Evolutionary conservation across 1,140 invertebrate species (phyloP).

Genomic region (Sipha flava): DNA sequence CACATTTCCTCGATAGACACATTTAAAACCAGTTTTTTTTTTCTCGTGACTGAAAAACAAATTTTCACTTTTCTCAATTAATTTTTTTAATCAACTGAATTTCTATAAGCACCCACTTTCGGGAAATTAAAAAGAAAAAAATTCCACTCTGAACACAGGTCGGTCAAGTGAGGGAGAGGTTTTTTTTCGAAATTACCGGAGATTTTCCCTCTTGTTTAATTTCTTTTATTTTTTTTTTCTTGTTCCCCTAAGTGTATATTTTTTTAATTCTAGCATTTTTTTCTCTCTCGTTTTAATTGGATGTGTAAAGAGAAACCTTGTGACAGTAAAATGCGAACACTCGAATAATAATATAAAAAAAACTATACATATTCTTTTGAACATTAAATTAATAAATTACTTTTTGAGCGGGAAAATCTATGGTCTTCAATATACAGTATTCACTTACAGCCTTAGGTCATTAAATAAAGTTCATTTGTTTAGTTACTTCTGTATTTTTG

Average conservation of each 20-base stretch:
- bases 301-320: conserved; percentile 29
- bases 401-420: neutral
- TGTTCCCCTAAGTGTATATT: conserved; percentile 5
- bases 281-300: conserved; percentile 23
- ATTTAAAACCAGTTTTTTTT: neutral
- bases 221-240: conserved; percentile 8
- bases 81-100: conserved; percentile 14
- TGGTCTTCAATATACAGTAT: neutral
- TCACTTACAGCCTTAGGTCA: too few species aligned
- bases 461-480: neutral
- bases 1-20: too few species aligned
- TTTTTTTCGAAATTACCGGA: conserved; percentile 8
- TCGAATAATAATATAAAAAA: neutral
- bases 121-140: conserved; percentile 25
- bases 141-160: conserved; percentile 15
- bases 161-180: neutral
- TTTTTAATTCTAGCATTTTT: conserved; percentile 21
- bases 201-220: conserved; percentile 31
- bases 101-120: conserved; percentile 1
- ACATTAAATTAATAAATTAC: conserved; percentile 23
- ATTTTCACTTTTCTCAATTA: neutral
- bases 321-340: conserved; percentile 13
- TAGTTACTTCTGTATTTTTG: neutral
- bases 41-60: neutral
- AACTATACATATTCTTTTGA: conserved; percentile 10